Conservation (phyloP, 2,797 vertebrate genomes). For the Notamacropus eugenii region DNA sequence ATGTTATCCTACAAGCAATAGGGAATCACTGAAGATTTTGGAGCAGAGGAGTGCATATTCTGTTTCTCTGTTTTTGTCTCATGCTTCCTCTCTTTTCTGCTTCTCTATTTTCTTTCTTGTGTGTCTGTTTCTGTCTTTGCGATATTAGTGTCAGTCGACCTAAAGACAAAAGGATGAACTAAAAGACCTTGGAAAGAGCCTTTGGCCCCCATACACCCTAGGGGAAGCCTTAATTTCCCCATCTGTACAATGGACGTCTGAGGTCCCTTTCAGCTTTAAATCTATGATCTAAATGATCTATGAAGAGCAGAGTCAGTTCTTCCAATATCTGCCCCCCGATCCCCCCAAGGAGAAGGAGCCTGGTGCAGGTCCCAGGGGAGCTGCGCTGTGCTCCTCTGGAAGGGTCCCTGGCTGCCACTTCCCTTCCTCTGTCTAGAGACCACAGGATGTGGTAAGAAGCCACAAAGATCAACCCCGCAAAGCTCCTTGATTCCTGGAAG, state of each 20-base stretch:
- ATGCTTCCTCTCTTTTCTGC: not conserved
- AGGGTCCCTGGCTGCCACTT: not conserved
- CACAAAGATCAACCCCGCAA: not conserved
- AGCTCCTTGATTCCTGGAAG: not conserved
- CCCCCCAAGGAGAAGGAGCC: not conserved
- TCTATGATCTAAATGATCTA: not conserved
- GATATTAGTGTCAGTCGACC: not conserved
- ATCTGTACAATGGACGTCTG: not conserved
- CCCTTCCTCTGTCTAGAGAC: not conserved
- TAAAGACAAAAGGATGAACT: not conserved
- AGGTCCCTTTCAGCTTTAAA: not conserved
- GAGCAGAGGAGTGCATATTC: not conserved
- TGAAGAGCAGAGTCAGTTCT: not conserved
- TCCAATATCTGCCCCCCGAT: not conserved
- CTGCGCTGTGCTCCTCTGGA: not conserved
- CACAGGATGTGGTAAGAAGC: not conserved
- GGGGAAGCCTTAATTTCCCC: not conserved
- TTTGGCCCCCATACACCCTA: not conserved
- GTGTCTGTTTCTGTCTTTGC: not conserved
- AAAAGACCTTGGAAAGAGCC: not conserved
- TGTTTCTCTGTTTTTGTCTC: not conserved
- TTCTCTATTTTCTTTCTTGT: not conserved
- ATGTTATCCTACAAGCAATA: not conserved
- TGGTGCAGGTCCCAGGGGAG: not conserved
- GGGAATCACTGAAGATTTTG: not conserved